Evolutionary conservation across 2,113 vertebrate species (phyloP), one percentile per base, ranked within the genome.

Genomic region (Xenopus laevis): DNA sequence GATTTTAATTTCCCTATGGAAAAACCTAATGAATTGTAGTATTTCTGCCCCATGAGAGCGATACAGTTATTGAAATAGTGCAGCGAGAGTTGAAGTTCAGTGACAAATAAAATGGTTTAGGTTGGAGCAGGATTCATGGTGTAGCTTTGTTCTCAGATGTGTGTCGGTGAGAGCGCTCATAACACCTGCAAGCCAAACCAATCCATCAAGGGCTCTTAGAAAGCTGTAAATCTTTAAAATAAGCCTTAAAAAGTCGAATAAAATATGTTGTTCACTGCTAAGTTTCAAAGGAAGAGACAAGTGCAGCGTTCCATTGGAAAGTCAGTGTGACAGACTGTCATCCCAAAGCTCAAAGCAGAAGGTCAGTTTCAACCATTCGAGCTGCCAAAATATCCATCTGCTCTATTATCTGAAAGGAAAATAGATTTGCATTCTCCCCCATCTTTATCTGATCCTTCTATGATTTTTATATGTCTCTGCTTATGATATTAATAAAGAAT

Each of bases 331-430:
- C 87, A 89, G 89, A 79, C 84, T 87, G 87, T 83, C 89, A 86
- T 86, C 84, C 84, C 84, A 72, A 71, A 76, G 86, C 80, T 76
- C 82, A 84, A 86, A 82, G 84, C 89, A 82, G 86, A 85, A 87
- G 90, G 91, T 91, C 90, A 91, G 73, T 89, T 85, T 86, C 83
- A 89, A 89, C 82, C 84, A 84, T 86, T 81, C 21, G 67, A 87
- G 83, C 87, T 88, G 90, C 89, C 88, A 91, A 86, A 84, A 88
- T 77, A 79, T 84, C 90, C 91, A 92, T 91, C 91, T 91, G 90
- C 84, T 91, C 82, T 80, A 88, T 88, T 87, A 88, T 90, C 87
- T 90, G 90, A 91, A 90, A 89, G 83, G 86, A 82, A 87, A 87
- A 86, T 87, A 84, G 83, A 89, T 85, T 89, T 87, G 85, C 15